A percentile compares a stretch with the other conserved stretches of the same genome.
phyloP scores from a whole-genome alignment of 2,888 invertebrate genomes.

The Stenoptilia bipunctidactyla region DNA sequence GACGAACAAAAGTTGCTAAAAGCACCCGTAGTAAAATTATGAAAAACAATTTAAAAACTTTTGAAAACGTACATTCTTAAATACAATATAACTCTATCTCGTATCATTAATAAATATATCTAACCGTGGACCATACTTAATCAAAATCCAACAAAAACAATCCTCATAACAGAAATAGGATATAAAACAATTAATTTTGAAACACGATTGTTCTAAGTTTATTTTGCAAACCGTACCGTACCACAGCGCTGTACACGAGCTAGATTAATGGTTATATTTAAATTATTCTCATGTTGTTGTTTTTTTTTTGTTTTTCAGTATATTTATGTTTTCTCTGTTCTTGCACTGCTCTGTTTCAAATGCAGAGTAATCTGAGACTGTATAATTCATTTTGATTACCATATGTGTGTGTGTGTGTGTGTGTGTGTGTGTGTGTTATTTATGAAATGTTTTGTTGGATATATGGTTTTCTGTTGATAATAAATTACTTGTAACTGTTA shows the following conservation, averaged over 20 bases:
- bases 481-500: no score
- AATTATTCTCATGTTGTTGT: slow-evolving; percentile 52
- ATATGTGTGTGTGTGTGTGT: slow-evolving; percentile 22
- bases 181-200: no score
- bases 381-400: slow-evolving; percentile 39
- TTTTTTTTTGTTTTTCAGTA: slow-evolving; percentile 29
- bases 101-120: no score
- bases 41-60: no score
- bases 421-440: slow-evolving; percentile 39
- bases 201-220: slow-evolving; percentile 9
- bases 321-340: slow-evolving; percentile 3
- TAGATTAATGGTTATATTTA: slow-evolving; percentile 68
- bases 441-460: slow-evolving; percentile 39
- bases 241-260: slow-evolving; percentile 46
- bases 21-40: no score
- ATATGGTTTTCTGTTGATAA: no score
- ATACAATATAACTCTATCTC: no score
- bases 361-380: slow-evolving; percentile 28
- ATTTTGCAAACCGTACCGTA: slow-evolving; percentile 36
- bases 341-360: slow-evolving; percentile 11
- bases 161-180: no score
- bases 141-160: no score
- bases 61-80: no score
- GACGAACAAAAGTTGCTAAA: no score
- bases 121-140: no score